These are phyloP conservation scores for Philopotamus ludificatus DNA, from an alignment of 1,140 invertebrate genomes.

Conservation along the genomic window DNA sequence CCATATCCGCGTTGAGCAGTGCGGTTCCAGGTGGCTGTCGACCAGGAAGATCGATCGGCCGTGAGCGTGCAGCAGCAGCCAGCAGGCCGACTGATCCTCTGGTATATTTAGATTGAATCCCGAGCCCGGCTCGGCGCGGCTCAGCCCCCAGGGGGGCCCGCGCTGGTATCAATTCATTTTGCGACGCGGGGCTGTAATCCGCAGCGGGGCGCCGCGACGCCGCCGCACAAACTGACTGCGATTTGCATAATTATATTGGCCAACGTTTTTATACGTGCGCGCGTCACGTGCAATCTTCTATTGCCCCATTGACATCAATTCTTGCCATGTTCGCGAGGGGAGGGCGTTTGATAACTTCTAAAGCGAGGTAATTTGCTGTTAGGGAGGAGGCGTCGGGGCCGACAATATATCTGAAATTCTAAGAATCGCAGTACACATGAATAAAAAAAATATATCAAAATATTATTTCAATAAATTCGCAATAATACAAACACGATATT, in stretches of 20 bases:
- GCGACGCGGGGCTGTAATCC: neutral
- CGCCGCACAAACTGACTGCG: conserved; percentile 20
- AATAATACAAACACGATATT: too few relatives aligned
- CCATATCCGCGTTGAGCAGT: too few relatives aligned
- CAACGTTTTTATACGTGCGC: conserved; percentile 17
- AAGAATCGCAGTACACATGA: too few relatives aligned
- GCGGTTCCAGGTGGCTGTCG: neutral
- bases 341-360: too few relatives aligned
- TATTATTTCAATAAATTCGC: too few relatives aligned
- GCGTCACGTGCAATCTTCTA: conserved; percentile 5
- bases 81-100: neutral
- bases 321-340: too few relatives aligned
- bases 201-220: neutral
- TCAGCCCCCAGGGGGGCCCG: neutral
- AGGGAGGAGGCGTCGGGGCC: too few relatives aligned
- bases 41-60: neutral
- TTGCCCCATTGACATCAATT: conserved; percentile 21
- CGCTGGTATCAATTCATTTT: conserved; percentile 20
- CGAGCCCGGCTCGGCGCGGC: neutral
- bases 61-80: neutral
- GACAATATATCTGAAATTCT: too few relatives aligned
- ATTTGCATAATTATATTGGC: conserved; percentile 37
- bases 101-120: conserved; percentile 26
- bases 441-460: too few relatives aligned
- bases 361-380: too few relatives aligned